Base-by-base conservation (phyloP, 2,113 vertebrate genomes). In the Actenoides lindsayi region DNA sequence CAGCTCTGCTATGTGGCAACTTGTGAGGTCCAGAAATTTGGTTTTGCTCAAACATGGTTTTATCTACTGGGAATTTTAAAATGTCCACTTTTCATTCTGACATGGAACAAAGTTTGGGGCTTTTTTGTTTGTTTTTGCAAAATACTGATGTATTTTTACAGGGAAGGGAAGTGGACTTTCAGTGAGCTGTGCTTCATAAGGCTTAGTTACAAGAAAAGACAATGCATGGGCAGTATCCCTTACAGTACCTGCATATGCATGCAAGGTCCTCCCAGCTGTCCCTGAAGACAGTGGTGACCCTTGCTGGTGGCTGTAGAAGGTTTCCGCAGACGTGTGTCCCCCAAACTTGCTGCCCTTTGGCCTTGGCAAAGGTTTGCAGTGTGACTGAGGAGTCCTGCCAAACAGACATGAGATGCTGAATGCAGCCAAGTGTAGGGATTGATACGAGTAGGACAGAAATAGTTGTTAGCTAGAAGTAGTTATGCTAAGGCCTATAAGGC, bases 11-110 rank as follows among this genome's bases (percentile, higher is more conserved):
- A 3, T 77, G 75, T 90, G 92, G 84, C 96, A 94, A 10, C 95
- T 90, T 97, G 95, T 93, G 96, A 92, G 95, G 96, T 97, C 96
- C 84, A 82, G 81, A 73, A 87, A 68, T 68, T 82, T 82, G 53
- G 27, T 15, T 68, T 94, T 94, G 73, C 73, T 87, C 80, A 94
- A 90, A n/a, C 30, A 13, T 2, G 3, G 57, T 39, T 82, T 60
- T 83, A 75, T 71, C 93, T 91, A 28, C 44, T 59, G 91, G 93
- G 94, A 95, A 95, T 94, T 96, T 51, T 27, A 91, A 96, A 96
- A 94, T 94, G 88, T 57, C 70, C 78, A 83, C 87, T 90, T 85
- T 77, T 96, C 87, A 91, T 91, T 80, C 85, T 65, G 82, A 62
- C 41, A 2, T 5, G 4, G 71, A 80, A 62, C 42, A 69, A 82